Conservation (phyloP, 1,140 invertebrate species). For the Proctacanthus coquilletti region DNA sequence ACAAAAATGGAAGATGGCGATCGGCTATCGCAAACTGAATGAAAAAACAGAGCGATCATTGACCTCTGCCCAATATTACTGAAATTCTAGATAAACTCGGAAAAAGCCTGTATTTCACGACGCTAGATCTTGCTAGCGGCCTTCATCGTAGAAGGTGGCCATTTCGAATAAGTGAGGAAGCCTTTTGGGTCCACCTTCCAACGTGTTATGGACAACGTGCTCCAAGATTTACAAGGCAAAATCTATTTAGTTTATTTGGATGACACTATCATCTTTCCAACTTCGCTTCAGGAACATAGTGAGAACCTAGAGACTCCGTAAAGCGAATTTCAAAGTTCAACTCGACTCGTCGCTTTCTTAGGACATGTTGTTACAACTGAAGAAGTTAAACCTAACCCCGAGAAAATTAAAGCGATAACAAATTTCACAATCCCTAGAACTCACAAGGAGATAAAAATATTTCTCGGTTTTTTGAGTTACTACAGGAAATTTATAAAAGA, state of each 20-base stretch:
- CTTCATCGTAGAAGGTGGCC: too few relatives aligned
- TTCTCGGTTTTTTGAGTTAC: conserved; percentile 21
- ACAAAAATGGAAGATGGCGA: conserved; percentile 15
- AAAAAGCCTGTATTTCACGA: conserved; percentile 23
- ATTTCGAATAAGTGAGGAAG: too few relatives aligned
- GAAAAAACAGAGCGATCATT: conserved; percentile 30
- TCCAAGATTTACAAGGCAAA: conserved; percentile 4
- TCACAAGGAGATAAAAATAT: conserved; percentile 1
- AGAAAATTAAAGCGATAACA: conserved; percentile 10
- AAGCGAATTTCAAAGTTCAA: conserved; percentile 6
- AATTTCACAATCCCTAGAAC: conserved; percentile 10
- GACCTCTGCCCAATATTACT: conserved; percentile 33
- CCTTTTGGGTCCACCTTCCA: too few relatives aligned
- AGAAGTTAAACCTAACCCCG: conserved; percentile 10
- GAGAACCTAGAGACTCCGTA: conserved; percentile 1
- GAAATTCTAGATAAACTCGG: conserved; percentile 27
- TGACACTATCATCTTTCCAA: conserved; percentile 1
- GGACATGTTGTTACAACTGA: conserved; percentile 12
- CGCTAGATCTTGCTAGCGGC: conserved; percentile 29
- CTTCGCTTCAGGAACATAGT: conserved; percentile 6
- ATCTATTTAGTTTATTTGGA: conserved; percentile 5
- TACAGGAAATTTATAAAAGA: conserved; percentile 25
- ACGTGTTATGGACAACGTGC: conserved; percentile 4
- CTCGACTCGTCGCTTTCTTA: conserved; percentile 10
- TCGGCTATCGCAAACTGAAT: conserved; percentile 29